Evolutionary conservation across 2,113 vertebrate genomes (phyloP).

Genomic region (Scophthalmus maximus): DNA sequence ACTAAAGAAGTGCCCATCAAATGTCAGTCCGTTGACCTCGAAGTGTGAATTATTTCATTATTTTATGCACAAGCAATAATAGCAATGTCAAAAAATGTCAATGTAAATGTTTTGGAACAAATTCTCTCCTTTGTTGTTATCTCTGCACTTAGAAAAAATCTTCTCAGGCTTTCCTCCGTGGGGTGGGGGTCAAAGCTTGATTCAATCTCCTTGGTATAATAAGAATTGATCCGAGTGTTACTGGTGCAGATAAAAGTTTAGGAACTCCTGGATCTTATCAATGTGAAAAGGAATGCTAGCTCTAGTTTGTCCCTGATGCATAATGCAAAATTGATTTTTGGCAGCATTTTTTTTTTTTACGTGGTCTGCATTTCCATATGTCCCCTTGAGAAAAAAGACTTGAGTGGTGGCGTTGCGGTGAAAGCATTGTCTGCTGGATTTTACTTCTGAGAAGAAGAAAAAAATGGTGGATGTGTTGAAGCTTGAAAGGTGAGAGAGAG

Average conservation of each 20-base stretch:
- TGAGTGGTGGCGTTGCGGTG: neutral
- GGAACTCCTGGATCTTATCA: neutral
- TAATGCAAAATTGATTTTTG: neutral
- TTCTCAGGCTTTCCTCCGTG: neutral
- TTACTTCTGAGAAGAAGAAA: slow-evolving; percentile 27
- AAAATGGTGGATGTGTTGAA: slow-evolving; percentile 14
- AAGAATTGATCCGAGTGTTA: neutral
- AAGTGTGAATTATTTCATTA: too few relatives aligned
- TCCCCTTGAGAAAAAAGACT: neutral
- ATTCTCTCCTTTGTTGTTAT: neutral
- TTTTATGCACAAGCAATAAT: neutral
- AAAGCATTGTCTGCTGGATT: slow-evolving; percentile 20
- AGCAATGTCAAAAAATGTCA: neutral
- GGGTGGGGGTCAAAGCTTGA: neutral
- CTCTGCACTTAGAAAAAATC: neutral
- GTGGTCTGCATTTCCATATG: neutral
- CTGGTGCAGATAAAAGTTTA: neutral
- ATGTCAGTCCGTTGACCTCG: too few relatives aligned
- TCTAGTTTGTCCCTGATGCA: neutral
- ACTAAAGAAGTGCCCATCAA: too few relatives aligned
- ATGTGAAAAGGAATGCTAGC: neutral
- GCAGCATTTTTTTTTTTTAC: neutral
- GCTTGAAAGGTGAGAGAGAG: slow-evolving; percentile 23
- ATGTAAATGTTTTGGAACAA: neutral
- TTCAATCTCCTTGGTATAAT: neutral